Evolutionary conservation across 2,113 vertebrate genomes (phyloP).

Genomic region (Gymnocephalus cernua): DNA sequence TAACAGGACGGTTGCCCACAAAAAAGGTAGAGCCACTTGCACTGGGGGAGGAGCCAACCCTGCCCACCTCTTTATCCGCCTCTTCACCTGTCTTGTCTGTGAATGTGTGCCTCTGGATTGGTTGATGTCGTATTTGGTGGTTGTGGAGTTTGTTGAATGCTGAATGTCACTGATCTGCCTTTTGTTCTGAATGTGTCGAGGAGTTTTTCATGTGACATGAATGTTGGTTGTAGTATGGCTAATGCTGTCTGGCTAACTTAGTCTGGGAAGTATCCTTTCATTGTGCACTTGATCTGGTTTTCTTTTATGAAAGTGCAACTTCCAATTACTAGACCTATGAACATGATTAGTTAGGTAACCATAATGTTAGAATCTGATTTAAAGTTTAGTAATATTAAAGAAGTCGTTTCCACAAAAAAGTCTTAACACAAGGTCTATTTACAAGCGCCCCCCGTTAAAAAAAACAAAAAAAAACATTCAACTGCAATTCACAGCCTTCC

Average conservation of each 20-base stretch:
- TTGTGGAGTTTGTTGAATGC: constrained; percentile 80
- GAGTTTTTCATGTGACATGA: constrained; percentile 49
- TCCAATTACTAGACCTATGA: constrained; percentile 10
- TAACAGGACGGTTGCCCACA: constrained; percentile 99
- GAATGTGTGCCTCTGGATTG: constrained; percentile 75
- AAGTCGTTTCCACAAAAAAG: background rate
- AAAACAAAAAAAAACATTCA: too few relatives aligned
- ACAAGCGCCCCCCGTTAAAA: too few relatives aligned
- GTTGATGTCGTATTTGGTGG: constrained; percentile 77
- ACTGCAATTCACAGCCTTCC: background rate
- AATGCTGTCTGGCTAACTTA: constrained; percentile 50
- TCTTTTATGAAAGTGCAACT: background rate
- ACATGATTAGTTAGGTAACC: background rate
- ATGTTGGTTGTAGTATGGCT: constrained; percentile 55
- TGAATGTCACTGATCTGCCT: constrained; percentile 68
- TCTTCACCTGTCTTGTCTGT: constrained; percentile 80
- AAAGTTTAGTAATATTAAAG: background rate
- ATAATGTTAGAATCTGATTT: background rate
- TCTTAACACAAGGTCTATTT: too few relatives aligned
- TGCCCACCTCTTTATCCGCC: constrained; percentile 61
- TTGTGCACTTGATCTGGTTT: background rate
- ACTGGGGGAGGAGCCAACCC: constrained; percentile 78
- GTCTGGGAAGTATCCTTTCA: constrained; percentile 65
- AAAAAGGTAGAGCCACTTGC: constrained; percentile 97
- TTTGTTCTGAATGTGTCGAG: constrained; percentile 63